Base-by-base conservation (phyloP, 2,113 vertebrate genomes). In the Podiceps cristatus region DNA sequence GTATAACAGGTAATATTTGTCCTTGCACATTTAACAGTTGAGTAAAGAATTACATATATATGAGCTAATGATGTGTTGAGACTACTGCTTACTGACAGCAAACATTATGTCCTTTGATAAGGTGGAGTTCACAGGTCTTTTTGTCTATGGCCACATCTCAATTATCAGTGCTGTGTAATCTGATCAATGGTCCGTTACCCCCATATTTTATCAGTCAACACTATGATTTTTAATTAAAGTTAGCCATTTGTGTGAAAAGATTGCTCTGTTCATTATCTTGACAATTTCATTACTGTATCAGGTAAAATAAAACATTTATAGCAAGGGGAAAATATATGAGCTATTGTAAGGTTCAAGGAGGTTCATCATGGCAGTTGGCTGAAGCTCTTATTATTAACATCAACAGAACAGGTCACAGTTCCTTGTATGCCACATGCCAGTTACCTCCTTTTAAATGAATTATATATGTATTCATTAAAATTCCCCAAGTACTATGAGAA, bases 221-320 rank as follows among this genome's bases (percentile, higher is more conserved):
- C 88, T 74, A 71, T 93, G 91, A 94, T 92, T 96, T 96, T 97
- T 97, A 97, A 98, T 98, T 97, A 97, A 97, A 97, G 76, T 87
- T 95, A 96, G 85, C 74, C 95, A 96, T 97, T 97, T 97, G 79
- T 96, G 95, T 93, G 92, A 97, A 97, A 95, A 95, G 87, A 98
- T 96, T 96, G 78, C 94, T 96, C 91, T 91, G 69, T 97, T 97
- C 95, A 98, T 97, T 97, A 98, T 97, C 97, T 93, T 98, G 96
- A 97, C 96, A 97, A 97, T 97, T 98, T 96, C 96, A 97, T 98
- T 97, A 96, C 80, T 89, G 76, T 89, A 96, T 88, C 93, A 97
- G 91, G 91, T 98, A 95, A 94, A 97, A 97, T 97, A 94, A 98
- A 97, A 96, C 80, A 96, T 97, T 97, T 97, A 96, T 97, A 93